Conservation (phyloP, 2,797 vertebrate species). For the Nyctalus aviator region DNA sequence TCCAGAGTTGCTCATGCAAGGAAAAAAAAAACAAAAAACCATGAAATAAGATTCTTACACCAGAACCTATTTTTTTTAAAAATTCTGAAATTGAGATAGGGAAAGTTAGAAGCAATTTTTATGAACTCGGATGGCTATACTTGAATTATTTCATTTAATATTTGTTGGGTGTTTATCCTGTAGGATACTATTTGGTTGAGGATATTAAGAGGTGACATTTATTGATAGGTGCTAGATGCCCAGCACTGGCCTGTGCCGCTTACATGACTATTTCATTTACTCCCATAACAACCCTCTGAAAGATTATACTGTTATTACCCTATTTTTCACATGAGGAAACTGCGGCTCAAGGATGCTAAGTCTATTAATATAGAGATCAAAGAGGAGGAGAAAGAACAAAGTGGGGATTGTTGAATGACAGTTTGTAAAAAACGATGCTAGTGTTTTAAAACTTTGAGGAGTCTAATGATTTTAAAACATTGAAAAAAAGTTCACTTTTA, state of each 20-base stretch:
- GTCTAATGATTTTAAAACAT: neutral
- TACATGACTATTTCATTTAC: neutral
- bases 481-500: neutral
- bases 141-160: constrained; percentile 12
- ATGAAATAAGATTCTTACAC: neutral
- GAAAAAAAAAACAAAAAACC: neutral
- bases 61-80: neutral
- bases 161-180: neutral
- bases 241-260: neutral
- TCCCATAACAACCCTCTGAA: neutral
- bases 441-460: neutral
- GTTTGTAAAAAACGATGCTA: neutral
- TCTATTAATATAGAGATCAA: neutral
- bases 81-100: neutral
- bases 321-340: neutral
- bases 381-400: neutral
- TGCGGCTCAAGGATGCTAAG: neutral
- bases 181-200: neutral
- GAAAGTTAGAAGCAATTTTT: neutral
- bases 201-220: neutral
- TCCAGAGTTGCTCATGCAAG: neutral
- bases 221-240: neutral
- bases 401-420: neutral
- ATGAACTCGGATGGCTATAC: neutral
- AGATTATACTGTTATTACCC: neutral